Conservation (phyloP, 2,113 vertebrate species). For the Galbula dea region DNA sequence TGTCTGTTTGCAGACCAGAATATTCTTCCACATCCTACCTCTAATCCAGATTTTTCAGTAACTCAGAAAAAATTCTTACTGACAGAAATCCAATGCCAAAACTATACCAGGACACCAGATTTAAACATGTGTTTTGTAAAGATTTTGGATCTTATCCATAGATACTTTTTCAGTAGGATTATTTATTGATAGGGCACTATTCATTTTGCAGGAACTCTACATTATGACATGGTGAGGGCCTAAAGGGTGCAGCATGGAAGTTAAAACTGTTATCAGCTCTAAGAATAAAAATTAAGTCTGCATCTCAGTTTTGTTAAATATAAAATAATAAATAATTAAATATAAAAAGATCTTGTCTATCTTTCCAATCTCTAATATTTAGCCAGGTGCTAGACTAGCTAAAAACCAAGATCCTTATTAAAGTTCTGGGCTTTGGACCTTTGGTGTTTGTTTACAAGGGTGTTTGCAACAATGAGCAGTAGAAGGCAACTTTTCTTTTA, state of each 20-base stretch:
- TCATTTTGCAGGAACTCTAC: background rate
- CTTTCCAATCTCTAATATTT: background rate
- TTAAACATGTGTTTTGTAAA: too few species aligned
- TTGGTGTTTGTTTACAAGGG: background rate
- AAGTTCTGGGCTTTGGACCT: fast-evolving
- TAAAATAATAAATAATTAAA: too few species aligned
- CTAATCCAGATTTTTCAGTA: background rate
- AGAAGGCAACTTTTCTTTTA: background rate
- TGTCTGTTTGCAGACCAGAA: background rate
- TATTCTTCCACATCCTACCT: background rate
- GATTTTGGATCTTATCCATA: too few species aligned
- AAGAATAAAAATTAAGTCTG: background rate
- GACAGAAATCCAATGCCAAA: background rate
- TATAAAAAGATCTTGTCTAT: background rate
- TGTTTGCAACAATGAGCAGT: background rate
- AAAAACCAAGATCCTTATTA: background rate
- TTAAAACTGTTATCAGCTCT: background rate
- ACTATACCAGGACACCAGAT: background rate
- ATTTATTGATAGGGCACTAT: background rate
- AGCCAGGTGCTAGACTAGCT: background rate
- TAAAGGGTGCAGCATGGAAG: background rate
- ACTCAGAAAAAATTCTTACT: background rate
- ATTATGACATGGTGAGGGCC: background rate
- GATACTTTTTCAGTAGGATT: background rate
- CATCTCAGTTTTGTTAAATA: background rate